Evolutionary conservation across 1,140 invertebrate genomes (phyloP).

Genomic region (Brachionus calyciflorus): DNA sequence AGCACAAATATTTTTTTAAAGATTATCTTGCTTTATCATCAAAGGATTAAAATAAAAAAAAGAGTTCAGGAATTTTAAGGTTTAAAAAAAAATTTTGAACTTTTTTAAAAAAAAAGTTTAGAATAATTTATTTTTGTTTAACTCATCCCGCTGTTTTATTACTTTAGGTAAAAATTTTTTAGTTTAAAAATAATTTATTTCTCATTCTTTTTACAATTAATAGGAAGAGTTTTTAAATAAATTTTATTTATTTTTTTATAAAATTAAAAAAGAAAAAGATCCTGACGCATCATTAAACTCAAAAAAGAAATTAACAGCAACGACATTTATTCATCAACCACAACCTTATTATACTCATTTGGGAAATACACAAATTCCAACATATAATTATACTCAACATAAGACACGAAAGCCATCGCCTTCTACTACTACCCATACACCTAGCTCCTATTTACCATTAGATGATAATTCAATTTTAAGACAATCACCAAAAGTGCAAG

Average conservation of each 20-base stretch:
- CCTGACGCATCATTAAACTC: background rate
- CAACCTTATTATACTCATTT: background rate
- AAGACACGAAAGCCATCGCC: background rate
- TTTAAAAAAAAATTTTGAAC: no score
- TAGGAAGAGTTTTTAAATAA: no score
- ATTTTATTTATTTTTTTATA: background rate
- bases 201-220: no score
- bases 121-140: no score
- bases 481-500: conserved; percentile 5
- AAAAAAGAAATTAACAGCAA: conserved; percentile 13
- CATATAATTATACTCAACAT: background rate
- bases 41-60: no score
- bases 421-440: background rate
- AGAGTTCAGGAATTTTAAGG: no score
- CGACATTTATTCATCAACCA: conserved; percentile 14
- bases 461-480: background rate
- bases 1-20: no score
- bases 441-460: background rate
- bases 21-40: no score
- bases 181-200: no score
- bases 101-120: no score
- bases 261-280: conserved; percentile 27
- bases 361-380: background rate
- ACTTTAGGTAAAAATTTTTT: no score
- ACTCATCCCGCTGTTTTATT: no score